These are phyloP conservation scores for Saxidomus purpurata DNA, from an alignment of 1,140 invertebrate genomes.

Conservation along the genomic window DNA sequence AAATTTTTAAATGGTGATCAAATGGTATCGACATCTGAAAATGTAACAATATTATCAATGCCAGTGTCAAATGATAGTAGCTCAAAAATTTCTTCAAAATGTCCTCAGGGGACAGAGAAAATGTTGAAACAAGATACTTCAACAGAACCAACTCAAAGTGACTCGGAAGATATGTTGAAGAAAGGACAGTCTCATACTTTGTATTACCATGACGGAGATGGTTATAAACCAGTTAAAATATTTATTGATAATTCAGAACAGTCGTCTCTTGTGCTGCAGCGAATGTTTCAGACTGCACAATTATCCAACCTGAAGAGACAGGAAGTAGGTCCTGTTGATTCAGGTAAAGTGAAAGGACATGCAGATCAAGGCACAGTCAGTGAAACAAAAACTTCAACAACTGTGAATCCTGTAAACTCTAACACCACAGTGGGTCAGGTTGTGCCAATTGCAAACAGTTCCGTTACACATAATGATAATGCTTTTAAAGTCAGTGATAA, in stretches of 20 bases:
- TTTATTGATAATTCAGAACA: conserved; percentile 59
- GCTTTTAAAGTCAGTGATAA: neutral
- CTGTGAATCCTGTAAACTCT: neutral
- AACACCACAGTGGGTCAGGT: neutral
- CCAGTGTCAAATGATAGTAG: neutral
- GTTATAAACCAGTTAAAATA: conserved; percentile 52
- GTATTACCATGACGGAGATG: conserved; percentile 44
- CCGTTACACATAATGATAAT: neutral
- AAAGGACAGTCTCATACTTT: conserved; percentile 25
- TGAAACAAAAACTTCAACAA: neutral
- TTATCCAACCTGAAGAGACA: neutral
- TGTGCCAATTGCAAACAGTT: neutral
- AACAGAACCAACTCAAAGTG: neutral
- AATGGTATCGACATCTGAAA: too few species aligned
- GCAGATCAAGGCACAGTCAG: neutral
- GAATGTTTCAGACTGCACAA: conserved; percentile 38
- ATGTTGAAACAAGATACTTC: neutral
- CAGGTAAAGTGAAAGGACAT: neutral
- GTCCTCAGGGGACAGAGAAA: neutral
- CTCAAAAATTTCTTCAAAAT: neutral
- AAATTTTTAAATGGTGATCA: neutral
- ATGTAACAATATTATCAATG: too few species aligned
- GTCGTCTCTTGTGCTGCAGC: conserved; percentile 42
- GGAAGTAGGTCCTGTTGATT: neutral
- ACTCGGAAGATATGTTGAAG: neutral